These are phyloP conservation scores for Drosophila merina DNA, from an alignment of 2,888 invertebrate species.

Conservation along the genomic window DNA sequence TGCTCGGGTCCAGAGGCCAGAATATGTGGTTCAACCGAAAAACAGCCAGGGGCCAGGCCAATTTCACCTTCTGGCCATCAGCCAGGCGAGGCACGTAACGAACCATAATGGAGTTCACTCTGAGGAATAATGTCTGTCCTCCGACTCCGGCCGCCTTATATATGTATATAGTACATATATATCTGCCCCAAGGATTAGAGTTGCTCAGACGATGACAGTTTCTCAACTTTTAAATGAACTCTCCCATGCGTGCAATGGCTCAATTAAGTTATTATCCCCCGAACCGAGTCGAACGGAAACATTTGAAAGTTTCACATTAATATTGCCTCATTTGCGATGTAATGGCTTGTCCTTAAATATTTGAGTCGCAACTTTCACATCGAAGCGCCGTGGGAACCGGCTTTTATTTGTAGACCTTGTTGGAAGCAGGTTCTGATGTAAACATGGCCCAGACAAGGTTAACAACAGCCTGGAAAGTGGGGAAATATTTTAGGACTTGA, in stretches of 20 bases:
- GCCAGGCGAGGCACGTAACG: conserved; percentile 69
- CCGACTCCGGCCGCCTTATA: conserved; percentile 36
- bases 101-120: conserved; percentile 48
- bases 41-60: conserved; percentile 64
- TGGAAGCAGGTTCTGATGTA: conserved; percentile 36
- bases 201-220: conserved; percentile 24
- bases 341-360: conserved; percentile 53
- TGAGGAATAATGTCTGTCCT: conserved; percentile 5
- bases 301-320: conserved; percentile 59
- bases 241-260: conserved; percentile 65
- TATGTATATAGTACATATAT: conserved; percentile 15
- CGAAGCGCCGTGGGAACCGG: conserved; percentile 13
- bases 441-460: conserved; percentile 12
- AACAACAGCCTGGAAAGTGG: background rate
- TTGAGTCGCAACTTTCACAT: conserved; percentile 34
- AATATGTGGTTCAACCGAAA: conserved; percentile 69
- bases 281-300: conserved; percentile 38
- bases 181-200: conserved; percentile 12
- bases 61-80: conserved; percentile 58
- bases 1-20: conserved; percentile 72
- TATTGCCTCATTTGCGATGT: conserved; percentile 53
- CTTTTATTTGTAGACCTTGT: conserved; percentile 2
- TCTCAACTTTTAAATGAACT: conserved; percentile 66
- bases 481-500: background rate
- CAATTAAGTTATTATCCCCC: conserved; percentile 71